Base-by-base conservation (phyloP, 2,797 vertebrate genomes). In the Hydrocynus forskahlii region DNA sequence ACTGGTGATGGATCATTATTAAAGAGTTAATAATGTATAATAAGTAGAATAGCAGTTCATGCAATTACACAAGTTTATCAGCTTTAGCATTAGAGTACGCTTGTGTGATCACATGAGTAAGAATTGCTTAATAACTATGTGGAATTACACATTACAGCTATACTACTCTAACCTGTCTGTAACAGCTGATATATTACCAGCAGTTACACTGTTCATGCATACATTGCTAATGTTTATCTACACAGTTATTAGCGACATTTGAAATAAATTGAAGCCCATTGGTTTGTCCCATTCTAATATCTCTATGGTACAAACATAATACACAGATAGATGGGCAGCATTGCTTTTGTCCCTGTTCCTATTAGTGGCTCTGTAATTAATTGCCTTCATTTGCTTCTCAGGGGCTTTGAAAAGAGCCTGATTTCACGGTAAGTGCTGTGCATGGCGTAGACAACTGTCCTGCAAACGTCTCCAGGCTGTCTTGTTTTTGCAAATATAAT, bases 401-500 rank as follows among this genome's bases (percentile, higher is more conserved):
- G 50, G 25, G 50, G 43, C 35, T 82, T 72, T 68, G 48, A 67
- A 64, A 80, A 55, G 55, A 3, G 52, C 6, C 57, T 68, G 69
- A 66, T 76, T 69, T 16, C 23, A 73, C 45, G 40, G 1, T 70
- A 59, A 43, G 55, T 29, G 59, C 72, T 66, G 54, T 76, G 52
- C 4, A n/a, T 59, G 76, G n/a, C 62, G 76, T 73, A 79, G 67
- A 79, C 75, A 72, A 62, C 40, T n/a, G 75, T 50, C 25, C 25
- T 14, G 66, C 1, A 59, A 57, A 78, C 76, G 76, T 83, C 84
- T 62, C 17, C 14, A 45, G 68, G 79, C 79, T 40, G 21, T 74
- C 69, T 59, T 78, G 76, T 81, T 76, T 76, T 77, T 76, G 74
- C 23, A 59, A 62, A 78, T 69, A 79, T 68, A 59, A 76, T 76